Percentiles rank a stretch among this genome's conserved stretches.
Evolutionary conservation across 1,140 invertebrate genomes (phyloP).

Genomic region (Araneus ventricosus): DNA sequence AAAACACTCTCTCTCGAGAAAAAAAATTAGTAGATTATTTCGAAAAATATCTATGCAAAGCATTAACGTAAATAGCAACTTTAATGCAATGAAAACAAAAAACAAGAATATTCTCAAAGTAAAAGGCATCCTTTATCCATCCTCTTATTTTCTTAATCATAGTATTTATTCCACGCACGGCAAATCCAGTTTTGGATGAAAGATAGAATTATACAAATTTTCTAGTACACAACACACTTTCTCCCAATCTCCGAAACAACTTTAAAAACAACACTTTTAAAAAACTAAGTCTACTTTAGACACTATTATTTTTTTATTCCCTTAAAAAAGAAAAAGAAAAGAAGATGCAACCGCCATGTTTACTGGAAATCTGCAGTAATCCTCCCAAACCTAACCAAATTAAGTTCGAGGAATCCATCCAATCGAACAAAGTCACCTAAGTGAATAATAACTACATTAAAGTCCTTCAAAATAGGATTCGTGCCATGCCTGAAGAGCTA

Average conservation of each 20-base stretch:
- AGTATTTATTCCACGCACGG: background rate
- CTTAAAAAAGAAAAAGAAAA: background rate
- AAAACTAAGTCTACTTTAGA: background rate
- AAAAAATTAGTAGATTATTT: too few species aligned
- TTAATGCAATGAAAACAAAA: background rate
- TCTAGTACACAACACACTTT: too few species aligned
- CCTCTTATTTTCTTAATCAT: background rate
- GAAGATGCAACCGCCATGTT: background rate
- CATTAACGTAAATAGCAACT: too few species aligned
- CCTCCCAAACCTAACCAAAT: slow-evolving; percentile 47
- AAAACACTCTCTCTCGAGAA: too few species aligned
- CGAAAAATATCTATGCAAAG: too few species aligned
- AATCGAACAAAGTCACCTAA: background rate
- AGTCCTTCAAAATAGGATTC: slow-evolving; percentile 44
- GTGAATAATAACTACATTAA: slow-evolving; percentile 65
- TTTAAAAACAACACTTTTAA: background rate
- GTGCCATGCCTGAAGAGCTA: background rate
- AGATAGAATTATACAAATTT: too few species aligned
- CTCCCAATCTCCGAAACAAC: background rate
- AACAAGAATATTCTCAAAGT: background rate
- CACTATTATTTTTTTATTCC: background rate
- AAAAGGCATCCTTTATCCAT: background rate
- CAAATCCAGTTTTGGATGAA: background rate
- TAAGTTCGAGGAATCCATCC: slow-evolving; percentile 23
- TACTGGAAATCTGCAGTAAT: background rate